Evolutionary conservation across 2,797 vertebrate species (phyloP).

Genomic region (Antennarius maculatus): DNA sequence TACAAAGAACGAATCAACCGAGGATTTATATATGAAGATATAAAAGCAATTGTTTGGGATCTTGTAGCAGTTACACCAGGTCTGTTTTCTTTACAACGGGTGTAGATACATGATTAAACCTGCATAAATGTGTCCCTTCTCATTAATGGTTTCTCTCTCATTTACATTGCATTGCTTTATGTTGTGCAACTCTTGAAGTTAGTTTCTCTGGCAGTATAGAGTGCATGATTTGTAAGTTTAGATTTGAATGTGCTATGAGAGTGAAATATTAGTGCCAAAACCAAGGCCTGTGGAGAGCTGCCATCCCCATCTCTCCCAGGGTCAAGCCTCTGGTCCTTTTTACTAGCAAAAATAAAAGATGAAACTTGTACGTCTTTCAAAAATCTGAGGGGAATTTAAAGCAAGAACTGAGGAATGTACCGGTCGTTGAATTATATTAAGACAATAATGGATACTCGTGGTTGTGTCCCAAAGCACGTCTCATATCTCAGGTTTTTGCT

Average conservation of each 20-base stretch:
- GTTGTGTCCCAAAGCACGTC: no score
- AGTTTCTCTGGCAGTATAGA: constrained; percentile 27
- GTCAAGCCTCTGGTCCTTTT: constrained; percentile 45
- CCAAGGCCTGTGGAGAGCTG: constrained; percentile 54
- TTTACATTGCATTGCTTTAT: constrained; percentile 28
- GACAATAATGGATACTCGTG: constrained; percentile 17
- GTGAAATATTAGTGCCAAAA: constrained; percentile 61
- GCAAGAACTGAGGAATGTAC: constrained; percentile 17
- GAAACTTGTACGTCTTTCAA: constrained; percentile 54
- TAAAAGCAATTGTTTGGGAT: constrained; percentile 32
- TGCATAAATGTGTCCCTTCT: constrained; percentile 15
- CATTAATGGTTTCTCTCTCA: constrained; percentile 29
- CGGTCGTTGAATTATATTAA: background rate
- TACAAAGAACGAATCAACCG: background rate
- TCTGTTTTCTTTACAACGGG: constrained; percentile 21
- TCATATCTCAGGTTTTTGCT: no score
- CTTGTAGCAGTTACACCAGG: constrained; percentile 2
- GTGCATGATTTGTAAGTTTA: constrained; percentile 44
- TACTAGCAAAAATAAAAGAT: constrained; percentile 67
- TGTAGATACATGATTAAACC: constrained; percentile 20
- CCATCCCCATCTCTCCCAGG: constrained; percentile 55
- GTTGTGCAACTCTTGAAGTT: constrained; percentile 26
- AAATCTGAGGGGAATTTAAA: constrained; percentile 42
- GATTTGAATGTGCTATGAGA: constrained; percentile 53
- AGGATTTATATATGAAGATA: background rate